Evolutionary conservation across 2,888 invertebrate genomes (phyloP).

Genomic region (Catocala nupta): DNA sequence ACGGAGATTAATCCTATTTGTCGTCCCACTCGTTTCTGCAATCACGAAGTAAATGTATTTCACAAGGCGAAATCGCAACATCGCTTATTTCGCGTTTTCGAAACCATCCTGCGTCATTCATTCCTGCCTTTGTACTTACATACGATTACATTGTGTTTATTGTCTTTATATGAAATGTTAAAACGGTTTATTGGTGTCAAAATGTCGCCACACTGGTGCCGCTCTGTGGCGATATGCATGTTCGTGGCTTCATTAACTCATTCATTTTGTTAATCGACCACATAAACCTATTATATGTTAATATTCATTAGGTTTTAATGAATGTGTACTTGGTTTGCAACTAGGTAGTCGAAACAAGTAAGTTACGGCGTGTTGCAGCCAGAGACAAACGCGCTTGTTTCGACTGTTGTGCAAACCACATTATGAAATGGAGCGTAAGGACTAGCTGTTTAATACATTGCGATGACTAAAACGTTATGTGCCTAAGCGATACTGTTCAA

Average conservation of each 20-base stretch:
- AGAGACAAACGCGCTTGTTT: conserved; percentile 71
- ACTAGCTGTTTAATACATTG: conserved; percentile 68
- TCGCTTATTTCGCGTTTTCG: conserved; percentile 86
- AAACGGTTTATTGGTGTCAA: conserved; percentile 51
- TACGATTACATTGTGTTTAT: conserved; percentile 58
- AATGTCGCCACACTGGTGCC: conserved; percentile 32
- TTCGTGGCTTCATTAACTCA: conserved; percentile 31
- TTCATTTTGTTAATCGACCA: conserved; percentile 23
- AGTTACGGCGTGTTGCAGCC: conserved; percentile 49
- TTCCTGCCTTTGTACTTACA: conserved; percentile 73
- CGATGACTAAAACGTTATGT: conserved; percentile 71
- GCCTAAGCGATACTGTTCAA: conserved; percentile 66
- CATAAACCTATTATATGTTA: conserved; percentile 17
- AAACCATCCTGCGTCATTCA: conserved; percentile 84
- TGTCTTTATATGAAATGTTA: conserved; percentile 55
- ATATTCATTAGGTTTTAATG: conserved; percentile 16
- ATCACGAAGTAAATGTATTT: conserved; percentile 81
- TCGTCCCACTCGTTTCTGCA: conserved; percentile 84
- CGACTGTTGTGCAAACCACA: conserved; percentile 72
- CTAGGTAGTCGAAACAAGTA: conserved; percentile 28
- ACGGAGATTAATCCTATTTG: conserved; percentile 81
- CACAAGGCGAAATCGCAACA: conserved; percentile 85
- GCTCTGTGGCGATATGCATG: conserved; percentile 23
- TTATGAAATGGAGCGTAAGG: conserved; percentile 83
- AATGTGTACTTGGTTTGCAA: conserved; percentile 16